Evolutionary conservation across 2,797 vertebrate species (phyloP), one percentile per base, ranked within the genome.

Genomic region (Lepilemur ruficaudatus): DNA sequence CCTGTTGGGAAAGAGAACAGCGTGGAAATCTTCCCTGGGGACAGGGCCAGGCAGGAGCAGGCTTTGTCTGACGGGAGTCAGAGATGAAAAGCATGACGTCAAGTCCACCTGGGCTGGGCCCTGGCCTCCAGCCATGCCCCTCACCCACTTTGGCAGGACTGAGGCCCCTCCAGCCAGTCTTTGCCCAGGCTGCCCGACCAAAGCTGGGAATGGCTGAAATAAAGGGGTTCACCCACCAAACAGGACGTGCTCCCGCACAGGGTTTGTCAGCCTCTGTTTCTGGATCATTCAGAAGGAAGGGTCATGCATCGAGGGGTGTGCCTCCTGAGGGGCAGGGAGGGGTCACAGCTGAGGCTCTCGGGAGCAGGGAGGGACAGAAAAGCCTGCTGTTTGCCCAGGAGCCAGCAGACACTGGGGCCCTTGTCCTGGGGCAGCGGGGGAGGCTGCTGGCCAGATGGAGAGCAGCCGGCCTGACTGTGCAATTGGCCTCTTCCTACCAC

Each of bases 361-460:
- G 1, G 28, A 38, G 76, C 41, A 46, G 7, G 87, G 70, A 85
- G 12, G 80, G 75, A 96, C 82, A 97, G 70, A 97, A 97, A 97
- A 65, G 90, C 95, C 98, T 98, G 98, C 98, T 98, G 98, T 89
- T 89, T 96, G 85, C 97, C 98, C 98, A 95, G 94, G n/a, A 97
- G 92, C 80, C 7, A 84, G 61, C 84, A 98, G 96, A 99, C 98
- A 99, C 97, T 98, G 41, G 7, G 67, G 90, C 97, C 97, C 98
- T 99, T 99, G 98, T 99, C 96, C 0, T 4, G 0, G 61, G 86
- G 88, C 93, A 48, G 98, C 35, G 69, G 94, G 83, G 98, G 95
- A 84, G 92, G 97, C 94, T 35, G 59, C 86, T 17, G 84, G 89
- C 95, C 97, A 96, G 95, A 97, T 97, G 96, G 87, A 94, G 90